These are phyloP conservation scores for Drosophila barbarae DNA, from an alignment of 2,888 invertebrate species.

Conservation along the genomic window DNA sequence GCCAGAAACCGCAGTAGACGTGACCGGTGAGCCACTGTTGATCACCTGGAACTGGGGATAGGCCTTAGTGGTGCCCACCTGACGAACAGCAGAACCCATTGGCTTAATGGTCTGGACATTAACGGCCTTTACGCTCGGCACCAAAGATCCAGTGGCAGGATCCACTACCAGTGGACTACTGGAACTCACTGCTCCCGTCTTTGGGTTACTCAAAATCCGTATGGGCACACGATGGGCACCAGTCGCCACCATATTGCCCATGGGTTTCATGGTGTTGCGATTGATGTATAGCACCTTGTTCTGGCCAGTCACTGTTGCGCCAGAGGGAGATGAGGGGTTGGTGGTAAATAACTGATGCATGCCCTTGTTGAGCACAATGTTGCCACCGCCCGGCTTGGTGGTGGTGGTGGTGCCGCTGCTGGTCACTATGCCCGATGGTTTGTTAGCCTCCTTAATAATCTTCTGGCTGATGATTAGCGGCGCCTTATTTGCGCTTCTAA, in stretches of 20 bases:
- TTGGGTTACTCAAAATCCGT: constrained; percentile 46
- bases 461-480: constrained; percentile 76
- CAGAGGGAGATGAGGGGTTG: constrained; percentile 42
- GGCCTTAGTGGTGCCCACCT: constrained; percentile 43
- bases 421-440: constrained; percentile 16
- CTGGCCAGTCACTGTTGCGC: constrained; percentile 32
- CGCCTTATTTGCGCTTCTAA: constrained; percentile 26
- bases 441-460: constrained; percentile 71
- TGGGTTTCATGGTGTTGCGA: constrained; percentile 77
- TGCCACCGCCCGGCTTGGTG: constrained; percentile 55
- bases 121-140: constrained; percentile 44
- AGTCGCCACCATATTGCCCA: constrained; percentile 59
- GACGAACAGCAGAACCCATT: constrained; percentile 41
- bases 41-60: constrained; percentile 60
- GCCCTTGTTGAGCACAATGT: constrained; percentile 73
- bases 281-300: constrained; percentile 79
- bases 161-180: constrained; percentile 47
- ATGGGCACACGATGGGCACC: constrained; percentile 46
- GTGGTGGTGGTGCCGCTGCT: constrained; percentile 19
- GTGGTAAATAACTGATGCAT: constrained; percentile 58
- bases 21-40: constrained; percentile 32
- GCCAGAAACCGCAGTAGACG: constrained; percentile 7
- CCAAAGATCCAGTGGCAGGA: constrained; percentile 27
- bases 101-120: constrained; percentile 59
- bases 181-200: constrained; percentile 25